A percentile compares a stretch with the other conserved stretches of the same genome.
Evolutionary conservation across 2,888 invertebrate species (phyloP).

Genomic region (Scaeva pyrastri): DNA sequence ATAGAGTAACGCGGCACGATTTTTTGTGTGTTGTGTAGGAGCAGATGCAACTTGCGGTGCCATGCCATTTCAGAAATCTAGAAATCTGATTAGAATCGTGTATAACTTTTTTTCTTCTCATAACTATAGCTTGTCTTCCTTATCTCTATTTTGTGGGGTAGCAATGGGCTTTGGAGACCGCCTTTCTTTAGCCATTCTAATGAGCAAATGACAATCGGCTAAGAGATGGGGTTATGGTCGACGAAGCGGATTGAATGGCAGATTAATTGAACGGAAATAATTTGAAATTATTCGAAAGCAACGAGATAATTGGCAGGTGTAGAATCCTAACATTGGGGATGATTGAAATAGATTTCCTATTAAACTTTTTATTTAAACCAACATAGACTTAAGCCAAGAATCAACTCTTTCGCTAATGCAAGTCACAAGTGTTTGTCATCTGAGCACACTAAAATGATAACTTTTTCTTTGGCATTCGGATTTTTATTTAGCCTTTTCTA

Average conservation of each 20-base stretch:
- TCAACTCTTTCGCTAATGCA: too few species aligned
- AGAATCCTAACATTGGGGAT: slow-evolving; percentile 19
- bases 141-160: slow-evolving; percentile 39
- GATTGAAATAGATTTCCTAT: background rate
- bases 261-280: slow-evolving; percentile 70
- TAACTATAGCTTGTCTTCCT: slow-evolving; percentile 38
- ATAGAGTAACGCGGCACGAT: slow-evolving; percentile 49
- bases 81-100: slow-evolving; percentile 72
- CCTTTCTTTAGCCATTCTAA: slow-evolving; percentile 52
- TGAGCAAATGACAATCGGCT: slow-evolving; percentile 63
- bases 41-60: slow-evolving; percentile 72
- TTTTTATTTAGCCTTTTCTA: too few species aligned
- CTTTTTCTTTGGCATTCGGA: too few species aligned
- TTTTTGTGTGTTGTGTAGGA: slow-evolving; percentile 49
- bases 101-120: slow-evolving; percentile 11
- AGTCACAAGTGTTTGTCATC: too few species aligned
- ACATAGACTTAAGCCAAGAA: too few species aligned
- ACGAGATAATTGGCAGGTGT: slow-evolving; percentile 66
- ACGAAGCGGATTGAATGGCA: slow-evolving; percentile 46
- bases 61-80: slow-evolving; percentile 69
- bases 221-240: slow-evolving; percentile 47
- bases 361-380: background rate
- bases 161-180: slow-evolving; percentile 1
- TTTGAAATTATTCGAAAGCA: slow-evolving; percentile 61
- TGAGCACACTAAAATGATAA: too few species aligned